Conservation (phyloP, 2,888 invertebrate genomes). For the Boloria selene region DNA sequence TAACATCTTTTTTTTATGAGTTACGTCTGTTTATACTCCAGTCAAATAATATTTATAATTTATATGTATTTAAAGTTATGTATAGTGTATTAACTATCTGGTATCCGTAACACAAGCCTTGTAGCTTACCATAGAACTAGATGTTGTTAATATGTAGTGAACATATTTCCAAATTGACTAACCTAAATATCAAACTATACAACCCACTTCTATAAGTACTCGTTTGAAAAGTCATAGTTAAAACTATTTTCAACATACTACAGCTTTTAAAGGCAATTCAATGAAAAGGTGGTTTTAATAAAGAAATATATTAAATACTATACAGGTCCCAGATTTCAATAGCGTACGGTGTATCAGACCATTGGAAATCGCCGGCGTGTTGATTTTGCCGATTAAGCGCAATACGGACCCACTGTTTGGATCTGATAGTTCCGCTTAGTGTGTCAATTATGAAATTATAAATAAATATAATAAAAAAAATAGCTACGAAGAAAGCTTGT, state of each 20-base stretch:
- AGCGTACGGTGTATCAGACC: constrained; percentile 26
- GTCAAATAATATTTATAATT: no score
- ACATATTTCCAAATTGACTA: no score
- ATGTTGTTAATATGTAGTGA: no score
- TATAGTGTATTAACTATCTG: no score
- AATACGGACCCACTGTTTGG: constrained; percentile 60
- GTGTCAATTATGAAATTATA: constrained; percentile 2
- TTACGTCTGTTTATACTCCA: no score
- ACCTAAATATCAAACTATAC: no score
- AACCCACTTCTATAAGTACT: no score
- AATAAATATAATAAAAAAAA: not conserved
- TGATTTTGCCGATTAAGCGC: constrained; percentile 74
- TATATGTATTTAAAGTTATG: no score
- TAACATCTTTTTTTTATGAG: no score
- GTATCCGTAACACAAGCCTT: no score
- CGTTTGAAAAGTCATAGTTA: not conserved
- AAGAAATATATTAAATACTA: constrained; percentile 17
- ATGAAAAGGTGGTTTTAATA: constrained; percentile 14
- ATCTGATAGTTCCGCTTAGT: constrained; percentile 47
- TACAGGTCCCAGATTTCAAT: constrained; percentile 6
- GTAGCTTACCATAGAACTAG: no score
- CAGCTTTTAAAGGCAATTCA: constrained; percentile 7
- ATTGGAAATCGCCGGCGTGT: constrained; percentile 51
- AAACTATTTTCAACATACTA: not conserved
- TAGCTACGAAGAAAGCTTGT: no score